Conservation (phyloP, 2,113 vertebrate genomes). For the Carettochelys insculpta region DNA sequence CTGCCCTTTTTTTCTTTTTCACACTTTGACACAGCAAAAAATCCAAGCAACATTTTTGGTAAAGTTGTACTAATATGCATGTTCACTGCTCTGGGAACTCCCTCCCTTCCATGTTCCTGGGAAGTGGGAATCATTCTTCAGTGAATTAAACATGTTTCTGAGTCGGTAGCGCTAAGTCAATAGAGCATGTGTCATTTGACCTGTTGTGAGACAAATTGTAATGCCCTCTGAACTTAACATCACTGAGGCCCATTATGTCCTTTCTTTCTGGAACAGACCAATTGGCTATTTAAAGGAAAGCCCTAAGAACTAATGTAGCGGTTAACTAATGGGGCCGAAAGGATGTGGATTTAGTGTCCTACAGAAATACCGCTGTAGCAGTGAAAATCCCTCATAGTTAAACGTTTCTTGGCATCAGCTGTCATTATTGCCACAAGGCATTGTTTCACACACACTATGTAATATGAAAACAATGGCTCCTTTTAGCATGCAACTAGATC, state of each 20-base stretch:
- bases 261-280: not conserved
- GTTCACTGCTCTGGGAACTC: not conserved
- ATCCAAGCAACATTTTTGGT: not conserved
- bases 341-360: not conserved
- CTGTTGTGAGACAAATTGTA: not conserved
- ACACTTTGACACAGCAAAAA: not conserved
- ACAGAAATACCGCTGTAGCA: not conserved
- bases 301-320: not conserved
- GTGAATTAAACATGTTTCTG: not conserved
- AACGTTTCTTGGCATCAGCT: not conserved
- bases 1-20: not conserved
- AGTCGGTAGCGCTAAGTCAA: accelerated
- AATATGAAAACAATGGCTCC: no score
- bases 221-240: not conserved
- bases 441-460: not conserved
- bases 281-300: not conserved
- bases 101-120: not conserved
- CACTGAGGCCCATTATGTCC: not conserved
- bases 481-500: not conserved
- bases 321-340: not conserved
- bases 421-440: not conserved
- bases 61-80: accelerated
- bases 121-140: not conserved
- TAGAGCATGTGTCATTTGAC: not conserved
- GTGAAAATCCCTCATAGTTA: not conserved